Evolutionary conservation across 2,113 vertebrate genomes (phyloP), one percentile per base, ranked within the genome.

Genomic region (Pimephales promelas): DNA sequence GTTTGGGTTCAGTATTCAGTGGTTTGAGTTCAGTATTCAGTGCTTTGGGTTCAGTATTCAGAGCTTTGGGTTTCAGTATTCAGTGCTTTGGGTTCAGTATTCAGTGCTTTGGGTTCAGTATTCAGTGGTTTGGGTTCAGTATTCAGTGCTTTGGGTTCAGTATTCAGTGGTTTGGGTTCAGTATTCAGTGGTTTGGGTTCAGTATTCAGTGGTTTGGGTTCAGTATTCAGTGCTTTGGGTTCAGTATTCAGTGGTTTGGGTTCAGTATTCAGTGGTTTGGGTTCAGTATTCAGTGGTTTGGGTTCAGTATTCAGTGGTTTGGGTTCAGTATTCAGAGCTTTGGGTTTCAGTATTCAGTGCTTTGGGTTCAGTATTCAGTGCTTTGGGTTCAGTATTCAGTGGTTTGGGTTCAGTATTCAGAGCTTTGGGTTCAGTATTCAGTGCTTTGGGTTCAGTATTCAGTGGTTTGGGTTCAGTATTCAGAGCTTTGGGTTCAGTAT

Each of bases 321-420:
- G 79, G 71, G 40, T 57, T 85, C 68, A 13, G 72, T 72, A 73
- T 83, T 80, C 70, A 82, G 80, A n/a, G n/a, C n/a, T n/a, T n/a
- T n/a, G n/a, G n/a, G n/a, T n/a, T n/a, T n/a, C n/a, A n/a, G n/a
- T n/a, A n/a, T n/a, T n/a, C n/a, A n/a, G n/a, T n/a, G 45, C 34
- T 73, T 11, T 52, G 79, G 71, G 40, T 57, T 85, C 68, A 13
- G 72, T 72, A 73, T 83, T 80, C 70, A 82, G 80, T 49, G 56
- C 34, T 73, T 11, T 52, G 79, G 71, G 40, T 57, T 85, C 68
- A 13, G 72, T 72, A 73, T 83, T 80, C 70, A 82, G 80, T 49
- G 56, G 4, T 13, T 57, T n/a, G n/a, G n/a, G n/a, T n/a, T n/a
- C n/a, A n/a, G n/a, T n/a, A n/a, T n/a, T n/a, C n/a, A n/a, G n/a